Percentiles rank a stretch among this genome's conserved stretches.
Evolutionary conservation across 2,888 invertebrate species (phyloP).

Genomic region (Eustalomyia histrio): DNA sequence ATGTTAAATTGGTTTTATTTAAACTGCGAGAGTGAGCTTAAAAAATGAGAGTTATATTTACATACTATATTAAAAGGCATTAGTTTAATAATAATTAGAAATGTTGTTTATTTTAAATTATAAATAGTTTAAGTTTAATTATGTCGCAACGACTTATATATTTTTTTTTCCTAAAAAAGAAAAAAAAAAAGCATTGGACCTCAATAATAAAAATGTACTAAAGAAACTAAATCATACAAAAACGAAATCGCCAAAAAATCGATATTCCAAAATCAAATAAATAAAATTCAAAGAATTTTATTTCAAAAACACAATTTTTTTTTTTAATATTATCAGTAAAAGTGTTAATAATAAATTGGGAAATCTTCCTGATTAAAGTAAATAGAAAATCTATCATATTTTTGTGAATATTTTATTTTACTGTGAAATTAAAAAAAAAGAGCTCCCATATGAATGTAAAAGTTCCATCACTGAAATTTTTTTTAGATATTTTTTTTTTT

Average conservation of each 20-base stretch:
- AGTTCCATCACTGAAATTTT: too few relatives aligned
- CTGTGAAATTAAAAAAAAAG: too few relatives aligned
- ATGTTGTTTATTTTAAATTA: conserved; percentile 38
- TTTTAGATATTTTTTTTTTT: too few relatives aligned
- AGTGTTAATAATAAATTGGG: neutral
- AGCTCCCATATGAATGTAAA: too few relatives aligned
- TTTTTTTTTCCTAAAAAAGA: conserved; percentile 7
- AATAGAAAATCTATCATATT: too few relatives aligned
- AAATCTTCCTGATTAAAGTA: too few relatives aligned
- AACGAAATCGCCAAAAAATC: conserved; percentile 41
- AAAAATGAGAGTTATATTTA: conserved; percentile 4
- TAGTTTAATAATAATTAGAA: conserved; percentile 47
- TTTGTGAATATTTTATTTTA: too few relatives aligned
- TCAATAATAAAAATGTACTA: conserved; percentile 50
- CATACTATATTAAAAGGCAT: conserved; percentile 43
- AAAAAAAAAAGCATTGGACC: conserved; percentile 48
- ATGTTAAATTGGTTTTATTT: conserved; percentile 40
- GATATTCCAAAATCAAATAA: conserved; percentile 35
- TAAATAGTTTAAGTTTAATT: conserved; percentile 47
- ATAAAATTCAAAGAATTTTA: conserved; percentile 53
- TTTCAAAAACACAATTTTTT: neutral
- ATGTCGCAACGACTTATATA: conserved; percentile 50
- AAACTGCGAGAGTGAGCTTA: conserved; percentile 54
- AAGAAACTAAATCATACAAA: conserved; percentile 47
- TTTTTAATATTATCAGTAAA: neutral